Base-by-base conservation (phyloP, 1,140 invertebrate genomes). In the Drosophila kikkawai region DNA sequence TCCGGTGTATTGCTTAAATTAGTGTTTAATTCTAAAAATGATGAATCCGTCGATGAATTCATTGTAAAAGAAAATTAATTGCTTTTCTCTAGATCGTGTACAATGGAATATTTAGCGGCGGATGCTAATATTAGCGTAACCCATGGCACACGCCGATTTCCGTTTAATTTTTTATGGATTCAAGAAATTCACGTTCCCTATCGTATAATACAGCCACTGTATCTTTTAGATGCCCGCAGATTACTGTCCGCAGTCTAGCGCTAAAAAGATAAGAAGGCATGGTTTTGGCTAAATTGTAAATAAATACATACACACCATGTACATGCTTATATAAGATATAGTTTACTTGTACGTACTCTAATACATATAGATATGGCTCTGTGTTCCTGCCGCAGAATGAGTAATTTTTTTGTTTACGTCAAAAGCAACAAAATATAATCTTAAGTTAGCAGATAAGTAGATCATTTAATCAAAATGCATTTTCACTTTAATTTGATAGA, bases 171-270 rank as follows among this genome's bases (percentile, higher is more conserved):
- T 50, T 51, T 63, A 51, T 67, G 19, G 59, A 69, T 36, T 26
- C 37, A 57, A 50, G 42, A 74, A 53, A 65, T 44, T 63, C 50
- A 71, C 44, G 63, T 51, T 36, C 53, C 50, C 56, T 77, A 68
- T 82, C 66, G 67, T 55, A 79, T 77, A 73, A 83, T 60, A 73
- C 67, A 66, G 77, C 84, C 75, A 79, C 82, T 79, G 80, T 87
- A 87, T 87, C 83, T 86, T 76, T 80, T 70, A 87, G 85, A 88
- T 87, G 84, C 70, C 66, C 85, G 58, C 69, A 84, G 84, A 78
- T 88, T 84, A 88, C 85, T 87, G 84, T 77, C 79, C 80, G 82
- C 63, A 78, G 77, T 69, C 79, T 88, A 83, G 68, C 79, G 80
- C 87, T 84, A 80, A 67, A 56, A 50, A 88, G 84, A 87, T 87